Conservation (phyloP, 2,797 vertebrate genomes). For the Dallia pectoralis region DNA sequence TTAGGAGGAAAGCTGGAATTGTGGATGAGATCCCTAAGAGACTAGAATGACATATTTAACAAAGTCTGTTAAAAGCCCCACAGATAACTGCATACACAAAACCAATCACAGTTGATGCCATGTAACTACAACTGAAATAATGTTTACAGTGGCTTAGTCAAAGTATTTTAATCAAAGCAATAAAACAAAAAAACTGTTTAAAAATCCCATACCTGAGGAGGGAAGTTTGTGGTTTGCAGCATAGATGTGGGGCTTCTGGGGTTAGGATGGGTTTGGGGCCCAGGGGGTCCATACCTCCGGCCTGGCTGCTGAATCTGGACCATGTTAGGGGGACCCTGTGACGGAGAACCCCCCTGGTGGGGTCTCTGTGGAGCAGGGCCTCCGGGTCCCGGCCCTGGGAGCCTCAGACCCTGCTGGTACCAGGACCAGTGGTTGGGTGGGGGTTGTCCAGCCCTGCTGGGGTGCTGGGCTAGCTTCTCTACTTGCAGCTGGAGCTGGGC, state of each 20-base stretch:
- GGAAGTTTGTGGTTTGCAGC: conserved; percentile 62
- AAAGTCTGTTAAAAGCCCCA: neutral
- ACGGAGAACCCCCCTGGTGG: conserved; percentile 73
- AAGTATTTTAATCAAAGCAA: neutral
- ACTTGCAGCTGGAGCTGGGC: conserved; percentile 83
- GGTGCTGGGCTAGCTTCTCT: conserved; percentile 78
- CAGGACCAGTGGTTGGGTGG: conserved; percentile 76
- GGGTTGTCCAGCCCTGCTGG: conserved; percentile 62
- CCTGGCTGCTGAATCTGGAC: conserved; percentile 50
- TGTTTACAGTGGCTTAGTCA: neutral
- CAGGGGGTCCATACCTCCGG: conserved; percentile 61
- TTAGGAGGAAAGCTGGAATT: conserved; percentile 65
- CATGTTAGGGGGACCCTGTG: conserved; percentile 62
- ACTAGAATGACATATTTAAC: conserved; percentile 46
- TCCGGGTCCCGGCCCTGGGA: conserved; percentile 60
- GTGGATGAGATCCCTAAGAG: conserved; percentile 71
- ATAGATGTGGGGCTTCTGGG: conserved; percentile 70
- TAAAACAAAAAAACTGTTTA: neutral
- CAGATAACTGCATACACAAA: neutral
- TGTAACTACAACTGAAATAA: neutral
- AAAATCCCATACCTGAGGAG: conserved; percentile 61
- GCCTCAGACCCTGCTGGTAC: conserved; percentile 67
- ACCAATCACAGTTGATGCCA: neutral
- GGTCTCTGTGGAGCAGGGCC: conserved; percentile 67
- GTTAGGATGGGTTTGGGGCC: conserved; percentile 43